Evolutionary conservation across 2,797 vertebrate species (phyloP).

Genomic region (Anniella stebbinsi): DNA sequence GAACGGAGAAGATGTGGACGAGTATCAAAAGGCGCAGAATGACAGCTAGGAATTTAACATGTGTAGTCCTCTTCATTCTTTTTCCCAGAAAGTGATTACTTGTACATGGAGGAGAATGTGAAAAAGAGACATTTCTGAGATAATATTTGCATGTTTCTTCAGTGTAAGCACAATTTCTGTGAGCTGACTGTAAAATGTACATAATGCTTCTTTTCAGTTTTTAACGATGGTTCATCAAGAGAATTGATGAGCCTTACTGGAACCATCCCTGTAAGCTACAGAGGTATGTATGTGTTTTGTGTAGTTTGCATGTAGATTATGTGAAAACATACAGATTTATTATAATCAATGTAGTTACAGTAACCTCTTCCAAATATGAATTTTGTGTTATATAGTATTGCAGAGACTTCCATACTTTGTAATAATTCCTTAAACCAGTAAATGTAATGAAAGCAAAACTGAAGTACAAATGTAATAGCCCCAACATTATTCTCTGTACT

Average conservation of each 20-base stretch:
- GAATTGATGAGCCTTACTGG: slow-evolving; percentile 96
- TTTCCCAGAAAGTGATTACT: not conserved
- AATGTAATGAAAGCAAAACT: not conserved
- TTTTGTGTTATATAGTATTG: not conserved
- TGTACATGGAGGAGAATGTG: not conserved
- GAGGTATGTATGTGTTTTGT: slow-evolving; percentile 81
- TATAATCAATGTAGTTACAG: not conserved
- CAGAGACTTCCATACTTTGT: not conserved
- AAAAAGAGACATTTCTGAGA: slow-evolving; percentile 3
- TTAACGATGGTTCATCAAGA: slow-evolving; percentile 94
- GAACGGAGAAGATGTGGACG: not conserved
- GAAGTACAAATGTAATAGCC: not conserved
- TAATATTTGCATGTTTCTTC: slow-evolving; percentile 10
- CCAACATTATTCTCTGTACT: not conserved
- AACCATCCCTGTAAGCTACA: slow-evolving; percentile 96
- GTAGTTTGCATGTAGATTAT: not conserved
- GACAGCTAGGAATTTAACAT: not conserved
- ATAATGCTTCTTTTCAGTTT: slow-evolving; percentile 82
- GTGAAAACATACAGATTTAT: slow-evolving; percentile 18
- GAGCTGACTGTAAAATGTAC: not conserved
- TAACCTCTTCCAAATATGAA: not conserved
- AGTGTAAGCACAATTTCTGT: accelerated
- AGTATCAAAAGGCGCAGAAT: not conserved
- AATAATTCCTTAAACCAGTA: not conserved
- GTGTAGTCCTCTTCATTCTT: not conserved